Base-by-base conservation (phyloP, 2,797 vertebrate genomes). In the Neomorphus geoffroyi region DNA sequence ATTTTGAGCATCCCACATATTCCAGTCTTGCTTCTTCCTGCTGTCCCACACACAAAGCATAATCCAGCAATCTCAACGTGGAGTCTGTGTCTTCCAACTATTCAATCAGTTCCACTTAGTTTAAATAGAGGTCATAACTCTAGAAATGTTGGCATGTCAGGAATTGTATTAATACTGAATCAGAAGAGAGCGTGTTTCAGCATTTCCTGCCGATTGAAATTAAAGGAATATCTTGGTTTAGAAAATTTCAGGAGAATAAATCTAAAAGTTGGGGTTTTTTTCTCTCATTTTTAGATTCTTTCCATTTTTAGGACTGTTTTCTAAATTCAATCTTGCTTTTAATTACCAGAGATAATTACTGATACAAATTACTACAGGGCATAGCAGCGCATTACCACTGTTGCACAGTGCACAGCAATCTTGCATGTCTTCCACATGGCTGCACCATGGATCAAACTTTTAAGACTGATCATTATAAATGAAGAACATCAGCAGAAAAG, bases 91-190 rank as follows among this genome's bases (percentile, higher is more conserved):
- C 70, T 78, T 86, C 86, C 58, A 66, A 60, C 18, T 88, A 6
- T n/a, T 95, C 51, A 39, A 81, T 83, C 24, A 72, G 10, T 86
- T 94, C 66, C 62, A 66, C 26, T 84, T 81, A 14, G 46, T 86
- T 79, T 92, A 94, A 94, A 86, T 69, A 88, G 70, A 83, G 18
- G 26, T 70, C 70, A 28, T 80, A 78, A 58, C 57, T 91, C 27
- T 62, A 37, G 22, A 92, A 94, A 62, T 79, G 35, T 33, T 92
- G 62, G 23, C 60, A 62, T 81, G 54, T 84, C 82, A 91, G 43
- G 72, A 88, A 81, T 37, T 32, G 30, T 5, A 91, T 79, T 57
- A 70, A 61, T 82, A 82, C 37, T 89, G 37, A 45, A 65, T 33
- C 23, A 79, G 22, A 75, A 51, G 32, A 80, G 17, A 77, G 6